A percentile compares a stretch with the other conserved stretches of the same genome.
Evolutionary conservation across 1,140 invertebrate species (phyloP).

Genomic region (Ptiloglossa arizonensis): DNA sequence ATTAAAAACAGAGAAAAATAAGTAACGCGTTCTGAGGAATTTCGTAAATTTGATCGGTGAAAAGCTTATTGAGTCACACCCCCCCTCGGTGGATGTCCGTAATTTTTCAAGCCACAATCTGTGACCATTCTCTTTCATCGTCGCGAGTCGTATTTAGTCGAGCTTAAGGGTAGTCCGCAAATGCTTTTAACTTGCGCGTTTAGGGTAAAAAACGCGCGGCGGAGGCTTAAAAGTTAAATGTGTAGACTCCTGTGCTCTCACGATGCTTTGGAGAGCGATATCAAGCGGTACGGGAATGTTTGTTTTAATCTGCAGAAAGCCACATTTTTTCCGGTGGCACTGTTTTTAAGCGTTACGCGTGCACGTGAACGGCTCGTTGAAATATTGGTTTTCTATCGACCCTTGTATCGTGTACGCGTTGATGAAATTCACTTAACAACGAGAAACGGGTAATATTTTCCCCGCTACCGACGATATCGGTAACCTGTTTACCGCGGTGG

Average conservation of each 20-base stretch:
- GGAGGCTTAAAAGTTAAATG: slow-evolving; percentile 15
- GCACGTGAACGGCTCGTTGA: background rate
- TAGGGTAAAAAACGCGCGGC: background rate
- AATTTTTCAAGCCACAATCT: background rate
- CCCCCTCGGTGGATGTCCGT: no score
- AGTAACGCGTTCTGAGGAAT: no score
- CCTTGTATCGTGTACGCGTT: background rate
- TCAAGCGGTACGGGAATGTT: background rate
- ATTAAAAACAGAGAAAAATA: no score
- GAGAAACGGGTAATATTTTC: background rate
- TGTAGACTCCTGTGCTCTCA: background rate
- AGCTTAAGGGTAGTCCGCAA: slow-evolving; percentile 4
- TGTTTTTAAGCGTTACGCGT: slow-evolving; percentile 3
- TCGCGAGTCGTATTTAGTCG: background rate
- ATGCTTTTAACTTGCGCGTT: slow-evolving; percentile 11
- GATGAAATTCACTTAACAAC: slow-evolving; percentile 5
- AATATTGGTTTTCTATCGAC: slow-evolving; percentile 6
- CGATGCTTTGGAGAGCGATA: background rate
- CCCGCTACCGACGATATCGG: background rate
- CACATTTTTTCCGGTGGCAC: background rate
- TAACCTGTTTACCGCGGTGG: background rate
- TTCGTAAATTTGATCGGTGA: no score
- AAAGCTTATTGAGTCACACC: no score
- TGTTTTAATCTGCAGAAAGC: slow-evolving; percentile 7
- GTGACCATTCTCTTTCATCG: background rate